phyloP scores from a whole-genome alignment of 2,113 vertebrate genomes.

The Brachionichthys hirsutus region DNA sequence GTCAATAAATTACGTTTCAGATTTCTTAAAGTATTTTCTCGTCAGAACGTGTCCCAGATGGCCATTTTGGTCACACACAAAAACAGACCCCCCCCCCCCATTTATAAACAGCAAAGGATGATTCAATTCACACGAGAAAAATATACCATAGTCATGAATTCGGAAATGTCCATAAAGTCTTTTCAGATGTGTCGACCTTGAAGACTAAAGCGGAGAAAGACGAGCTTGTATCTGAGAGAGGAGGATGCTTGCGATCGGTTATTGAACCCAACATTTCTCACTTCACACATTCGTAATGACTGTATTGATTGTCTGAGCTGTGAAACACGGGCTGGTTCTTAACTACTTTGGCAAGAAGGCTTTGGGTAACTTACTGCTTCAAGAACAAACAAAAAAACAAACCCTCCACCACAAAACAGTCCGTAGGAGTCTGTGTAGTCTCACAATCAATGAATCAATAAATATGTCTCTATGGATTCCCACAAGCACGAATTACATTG shows the following conservation, averaged over 20 bases:
- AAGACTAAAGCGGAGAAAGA: neutral
- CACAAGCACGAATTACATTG: conserved; percentile 39
- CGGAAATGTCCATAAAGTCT: neutral
- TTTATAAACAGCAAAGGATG: conserved; percentile 17
- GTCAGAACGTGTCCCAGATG: conserved; percentile 48
- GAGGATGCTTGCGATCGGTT: conserved; percentile 8
- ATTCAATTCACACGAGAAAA: neutral
- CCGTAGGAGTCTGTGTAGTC: conserved; percentile 18
- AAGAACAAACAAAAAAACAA: neutral
- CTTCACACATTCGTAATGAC: conserved; percentile 43
- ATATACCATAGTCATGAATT: no score
- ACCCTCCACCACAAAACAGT: neutral
- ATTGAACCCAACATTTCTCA: conserved; percentile 41
- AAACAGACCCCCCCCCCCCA: neutral
- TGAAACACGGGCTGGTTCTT: conserved; percentile 32
- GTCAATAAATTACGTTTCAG: conserved; percentile 74
- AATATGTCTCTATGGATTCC: conserved; percentile 41
- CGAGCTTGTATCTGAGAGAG: neutral
- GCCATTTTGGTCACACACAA: conserved; percentile 49
- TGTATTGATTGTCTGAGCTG: conserved; percentile 56
- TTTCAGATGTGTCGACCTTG: neutral
- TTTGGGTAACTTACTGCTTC: conserved; percentile 18
- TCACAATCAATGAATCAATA: conserved; percentile 36
- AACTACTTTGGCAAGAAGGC: conserved; percentile 42
- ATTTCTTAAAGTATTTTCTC: conserved; percentile 51